Conservation (phyloP, 2,888 invertebrate species). For the Cheiracanthium punctorium region DNA sequence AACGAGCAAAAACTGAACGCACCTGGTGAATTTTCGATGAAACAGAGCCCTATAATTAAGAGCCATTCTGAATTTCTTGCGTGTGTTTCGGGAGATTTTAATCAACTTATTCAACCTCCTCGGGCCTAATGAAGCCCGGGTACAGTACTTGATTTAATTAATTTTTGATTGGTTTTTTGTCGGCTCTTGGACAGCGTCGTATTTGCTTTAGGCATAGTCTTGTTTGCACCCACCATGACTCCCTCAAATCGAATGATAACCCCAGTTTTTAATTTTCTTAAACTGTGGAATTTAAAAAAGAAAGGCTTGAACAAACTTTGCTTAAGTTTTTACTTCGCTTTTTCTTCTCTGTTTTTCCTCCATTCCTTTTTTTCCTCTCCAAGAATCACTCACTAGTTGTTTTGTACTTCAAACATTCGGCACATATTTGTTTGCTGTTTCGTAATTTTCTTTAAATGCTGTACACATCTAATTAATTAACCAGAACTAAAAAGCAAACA, state of each 20-base stretch:
- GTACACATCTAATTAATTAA: slow-evolving; percentile 41
- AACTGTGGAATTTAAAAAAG: slow-evolving; percentile 67
- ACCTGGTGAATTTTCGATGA: slow-evolving; percentile 65
- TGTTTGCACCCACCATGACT: slow-evolving; percentile 63
- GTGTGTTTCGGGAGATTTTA: slow-evolving; percentile 69
- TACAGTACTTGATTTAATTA: slow-evolving; percentile 69
- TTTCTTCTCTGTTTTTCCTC: slow-evolving; percentile 50
- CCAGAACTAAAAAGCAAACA: slow-evolving; percentile 16
- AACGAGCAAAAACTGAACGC: slow-evolving; percentile 46
- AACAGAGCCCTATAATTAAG: slow-evolving; percentile 68
- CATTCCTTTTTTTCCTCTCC: slow-evolving; percentile 47
- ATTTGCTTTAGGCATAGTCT: slow-evolving; percentile 66
- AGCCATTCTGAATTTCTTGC: slow-evolving; percentile 68
- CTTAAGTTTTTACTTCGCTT: slow-evolving; percentile 33
- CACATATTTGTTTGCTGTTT: slow-evolving; percentile 60
- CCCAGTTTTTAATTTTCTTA: slow-evolving; percentile 69
- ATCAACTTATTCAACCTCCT: slow-evolving; percentile 71
- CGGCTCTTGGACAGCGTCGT: slow-evolving; percentile 65
- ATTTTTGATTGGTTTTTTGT: slow-evolving; percentile 70
- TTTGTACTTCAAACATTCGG: slow-evolving; percentile 45
- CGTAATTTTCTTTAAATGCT: slow-evolving; percentile 49
- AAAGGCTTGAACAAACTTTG: slow-evolving; percentile 61
- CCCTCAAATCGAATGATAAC: slow-evolving; percentile 59
- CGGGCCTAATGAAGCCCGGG: slow-evolving; percentile 67
- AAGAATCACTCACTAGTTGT: slow-evolving; percentile 28